Evolutionary conservation across 2,888 invertebrate genomes (phyloP).

Genomic region (Deilephila elpenor): DNA sequence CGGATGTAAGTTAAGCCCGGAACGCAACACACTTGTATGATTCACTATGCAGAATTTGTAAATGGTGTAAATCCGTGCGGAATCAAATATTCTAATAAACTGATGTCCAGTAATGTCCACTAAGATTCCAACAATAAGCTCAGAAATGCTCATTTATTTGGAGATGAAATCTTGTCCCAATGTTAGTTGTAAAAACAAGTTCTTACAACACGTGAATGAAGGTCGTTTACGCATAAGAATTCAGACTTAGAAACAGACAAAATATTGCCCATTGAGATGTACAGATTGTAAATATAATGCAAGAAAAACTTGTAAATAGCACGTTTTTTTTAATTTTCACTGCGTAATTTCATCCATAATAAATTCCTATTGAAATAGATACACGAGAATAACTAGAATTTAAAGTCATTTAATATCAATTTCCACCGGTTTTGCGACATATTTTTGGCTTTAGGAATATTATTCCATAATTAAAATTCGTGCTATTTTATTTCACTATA

Average conservation of each 20-base stretch:
- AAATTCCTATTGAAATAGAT: background rate
- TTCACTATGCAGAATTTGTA: too few relatives aligned
- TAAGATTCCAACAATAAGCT: background rate
- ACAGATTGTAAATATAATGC: background rate
- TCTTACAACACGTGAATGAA: slow-evolving; percentile 17
- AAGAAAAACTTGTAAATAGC: background rate
- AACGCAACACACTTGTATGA: too few relatives aligned
- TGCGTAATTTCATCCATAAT: background rate
- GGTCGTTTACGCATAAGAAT: slow-evolving; percentile 12
- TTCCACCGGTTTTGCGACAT: too few relatives aligned
- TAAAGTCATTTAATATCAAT: too few relatives aligned
- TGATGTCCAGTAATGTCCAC: too few relatives aligned
- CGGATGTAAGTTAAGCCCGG: background rate
- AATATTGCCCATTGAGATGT: background rate
- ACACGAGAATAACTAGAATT: background rate
- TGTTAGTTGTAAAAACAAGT: slow-evolving; percentile 16
- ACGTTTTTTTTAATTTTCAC: background rate
- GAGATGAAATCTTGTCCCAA: background rate
- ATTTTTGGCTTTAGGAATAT: too few relatives aligned
- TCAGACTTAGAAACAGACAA: background rate
- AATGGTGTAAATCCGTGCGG: too few relatives aligned
- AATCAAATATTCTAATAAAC: too few relatives aligned
- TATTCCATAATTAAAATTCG: too few relatives aligned
- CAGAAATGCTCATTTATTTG: background rate
- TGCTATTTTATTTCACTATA: too few relatives aligned